These are phyloP conservation scores for Acanthopleura granulata DNA, from an alignment of 2,888 invertebrate genomes.

Conservation along the genomic window DNA sequence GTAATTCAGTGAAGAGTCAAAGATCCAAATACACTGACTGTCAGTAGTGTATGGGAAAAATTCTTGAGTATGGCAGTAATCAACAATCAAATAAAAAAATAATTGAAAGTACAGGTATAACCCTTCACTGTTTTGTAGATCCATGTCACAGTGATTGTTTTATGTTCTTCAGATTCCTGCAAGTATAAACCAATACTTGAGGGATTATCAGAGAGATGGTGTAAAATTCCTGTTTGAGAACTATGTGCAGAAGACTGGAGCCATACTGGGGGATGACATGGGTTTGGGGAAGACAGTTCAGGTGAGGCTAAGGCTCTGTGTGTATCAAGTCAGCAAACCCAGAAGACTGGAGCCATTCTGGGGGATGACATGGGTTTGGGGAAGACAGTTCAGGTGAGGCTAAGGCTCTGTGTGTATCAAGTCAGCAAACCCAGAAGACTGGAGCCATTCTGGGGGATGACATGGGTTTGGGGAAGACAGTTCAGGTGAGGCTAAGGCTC, in stretches of 20 bases:
- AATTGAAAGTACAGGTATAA: neutral
- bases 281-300: slow-evolving; percentile 67
- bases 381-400: too few relatives aligned
- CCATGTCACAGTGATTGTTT: neutral
- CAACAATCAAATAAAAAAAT: neutral
- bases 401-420: too few relatives aligned
- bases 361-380: too few relatives aligned
- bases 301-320: slow-evolving; percentile 41
- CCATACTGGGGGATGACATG: slow-evolving; percentile 67
- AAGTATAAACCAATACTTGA: slow-evolving; percentile 61
- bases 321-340: too few relatives aligned
- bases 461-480: too few relatives aligned
- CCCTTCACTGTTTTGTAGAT: neutral
- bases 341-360: too few relatives aligned
- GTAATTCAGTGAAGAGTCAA: too few relatives aligned
- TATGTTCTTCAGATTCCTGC: slow-evolving; percentile 52
- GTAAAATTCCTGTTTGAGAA: slow-evolving; percentile 59
- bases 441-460: too few relatives aligned
- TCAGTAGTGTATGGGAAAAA: too few relatives aligned
- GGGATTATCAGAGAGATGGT: slow-evolving; percentile 65
- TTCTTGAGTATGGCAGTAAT: neutral
- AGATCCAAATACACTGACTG: too few relatives aligned
- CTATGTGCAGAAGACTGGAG: slow-evolving; percentile 51
- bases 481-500: too few relatives aligned
- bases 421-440: too few relatives aligned